Evolutionary conservation across 1,140 invertebrate species (phyloP).

Genomic region (Dinoponera quadriceps): DNA sequence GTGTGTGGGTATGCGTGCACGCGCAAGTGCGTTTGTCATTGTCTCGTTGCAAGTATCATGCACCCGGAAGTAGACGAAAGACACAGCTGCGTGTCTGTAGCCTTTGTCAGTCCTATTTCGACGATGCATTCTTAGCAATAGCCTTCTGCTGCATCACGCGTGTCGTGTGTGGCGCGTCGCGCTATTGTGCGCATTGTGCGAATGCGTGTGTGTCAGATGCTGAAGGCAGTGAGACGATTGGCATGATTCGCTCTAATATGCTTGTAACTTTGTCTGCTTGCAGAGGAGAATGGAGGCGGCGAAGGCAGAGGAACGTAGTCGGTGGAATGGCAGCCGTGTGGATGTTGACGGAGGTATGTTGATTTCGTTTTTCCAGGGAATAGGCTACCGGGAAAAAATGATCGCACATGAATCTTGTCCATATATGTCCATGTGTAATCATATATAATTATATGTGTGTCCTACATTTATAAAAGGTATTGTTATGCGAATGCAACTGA

Average conservation of each 20-base stretch:
- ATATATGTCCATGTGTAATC: too few species aligned
- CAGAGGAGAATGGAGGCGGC: conserved; percentile 36
- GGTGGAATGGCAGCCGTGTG: neutral
- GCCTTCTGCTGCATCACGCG: neutral
- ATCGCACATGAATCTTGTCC: too few species aligned
- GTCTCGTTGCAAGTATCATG: neutral
- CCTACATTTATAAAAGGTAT: too few species aligned
- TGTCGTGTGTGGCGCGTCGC: neutral
- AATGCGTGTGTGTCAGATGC: neutral
- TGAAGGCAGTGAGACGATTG: conserved; percentile 7
- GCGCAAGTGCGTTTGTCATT: neutral
- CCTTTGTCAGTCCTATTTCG: neutral
- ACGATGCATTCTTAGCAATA: too few species aligned
- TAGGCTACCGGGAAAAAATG: too few species aligned
- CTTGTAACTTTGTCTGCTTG: neutral
- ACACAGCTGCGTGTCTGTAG: neutral
- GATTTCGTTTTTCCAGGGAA: neutral
- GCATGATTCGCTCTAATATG: neutral
- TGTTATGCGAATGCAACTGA: too few species aligned
- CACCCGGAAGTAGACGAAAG: neutral
- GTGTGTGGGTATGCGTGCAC: neutral
- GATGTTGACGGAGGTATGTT: conserved; percentile 16
- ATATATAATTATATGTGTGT: too few species aligned
- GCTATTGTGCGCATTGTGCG: neutral
- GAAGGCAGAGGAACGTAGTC: conserved; percentile 10